A percentile compares a stretch with the other conserved stretches of the same genome.
Evolutionary conservation across 2,888 invertebrate species (phyloP).

Genomic region (Oasisia sp.): DNA sequence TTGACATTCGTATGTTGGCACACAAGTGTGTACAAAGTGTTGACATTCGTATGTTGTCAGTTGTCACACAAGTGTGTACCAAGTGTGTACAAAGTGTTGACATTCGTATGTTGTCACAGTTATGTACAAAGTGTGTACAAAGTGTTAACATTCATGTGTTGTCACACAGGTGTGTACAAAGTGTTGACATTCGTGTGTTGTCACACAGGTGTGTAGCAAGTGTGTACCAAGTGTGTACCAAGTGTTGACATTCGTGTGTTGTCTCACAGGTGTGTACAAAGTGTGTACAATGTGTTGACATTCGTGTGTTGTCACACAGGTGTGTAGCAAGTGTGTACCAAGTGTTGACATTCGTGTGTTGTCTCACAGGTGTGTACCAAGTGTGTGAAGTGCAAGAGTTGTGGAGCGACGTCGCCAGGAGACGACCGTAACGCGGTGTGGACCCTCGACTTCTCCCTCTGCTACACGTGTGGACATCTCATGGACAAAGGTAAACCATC

Average conservation of each 20-base stretch:
- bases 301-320: background rate
- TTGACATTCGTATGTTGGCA: too few relatives aligned
- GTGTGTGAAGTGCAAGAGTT: slow-evolving; percentile 90
- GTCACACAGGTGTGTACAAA: background rate
- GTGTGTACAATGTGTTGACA: too few relatives aligned
- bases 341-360: background rate
- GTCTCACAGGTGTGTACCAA: slow-evolving; percentile 68
- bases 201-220: too few relatives aligned
- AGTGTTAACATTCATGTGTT: background rate
- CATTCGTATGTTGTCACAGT: too few relatives aligned
- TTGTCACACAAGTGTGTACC: too few relatives aligned
- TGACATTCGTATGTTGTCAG: too few relatives aligned
- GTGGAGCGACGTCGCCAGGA: slow-evolving; percentile 74
- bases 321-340: slow-evolving; percentile 50
- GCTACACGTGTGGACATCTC: slow-evolving; percentile 85
- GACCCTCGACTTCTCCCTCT: slow-evolving; percentile 79
- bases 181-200: background rate
- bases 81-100: background rate
- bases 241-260: background rate
- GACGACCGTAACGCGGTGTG: slow-evolving; percentile 56
- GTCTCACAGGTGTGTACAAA: too few relatives aligned
- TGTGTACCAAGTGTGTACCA: background rate
- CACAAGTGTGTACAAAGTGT: too few relatives aligned
- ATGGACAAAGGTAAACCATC: slow-evolving; percentile 77
- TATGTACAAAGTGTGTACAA: too few relatives aligned